phyloP scores from a whole-genome alignment of 2,797 vertebrate species.

The Chaetodon trifasciatus region DNA sequence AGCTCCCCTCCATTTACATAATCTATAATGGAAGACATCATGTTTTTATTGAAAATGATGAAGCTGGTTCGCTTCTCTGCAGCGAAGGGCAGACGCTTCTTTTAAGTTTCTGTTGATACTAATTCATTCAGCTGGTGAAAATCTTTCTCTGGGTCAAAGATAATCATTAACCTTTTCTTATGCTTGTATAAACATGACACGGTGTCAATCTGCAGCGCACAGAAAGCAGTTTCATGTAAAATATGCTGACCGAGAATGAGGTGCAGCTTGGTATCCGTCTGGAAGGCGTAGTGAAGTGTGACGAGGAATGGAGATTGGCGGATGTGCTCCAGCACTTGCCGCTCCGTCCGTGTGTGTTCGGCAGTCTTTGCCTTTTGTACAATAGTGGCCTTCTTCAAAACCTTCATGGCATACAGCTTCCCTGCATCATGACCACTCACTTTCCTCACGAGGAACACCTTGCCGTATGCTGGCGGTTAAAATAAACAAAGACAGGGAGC shows the following conservation, averaged over 20 bases:
- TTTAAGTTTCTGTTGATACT: not conserved
- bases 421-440: slow-evolving; percentile 95
- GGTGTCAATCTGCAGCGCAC: not conserved
- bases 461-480: slow-evolving; percentile 91
- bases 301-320: slow-evolving; percentile 96
- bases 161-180: slow-evolving; percentile 29
- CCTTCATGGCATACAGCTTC: slow-evolving; percentile 98
- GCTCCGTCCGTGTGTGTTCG: slow-evolving; percentile 95
- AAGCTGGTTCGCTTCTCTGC: not conserved
- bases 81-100: not conserved
- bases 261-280: slow-evolving; percentile 98
- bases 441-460: slow-evolving; percentile 98
- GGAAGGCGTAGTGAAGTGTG: slow-evolving; percentile 98
- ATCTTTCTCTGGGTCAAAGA: not conserved
- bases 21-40: slow-evolving; percentile 83
- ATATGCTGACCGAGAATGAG: slow-evolving; percentile 93
- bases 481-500: slow-evolving; percentile 37
- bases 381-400: slow-evolving; percentile 98
- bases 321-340: slow-evolving; percentile 97
- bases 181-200: slow-evolving; percentile 20
- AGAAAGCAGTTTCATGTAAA: not conserved
- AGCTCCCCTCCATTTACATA: slow-evolving; percentile 98
- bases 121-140: slow-evolving; percentile 1
- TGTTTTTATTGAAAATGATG: not conserved
- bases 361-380: slow-evolving; percentile 98